Evolutionary conservation across 2,113 vertebrate species (phyloP).

Genomic region (Poeciliopsis turrubarensis): DNA sequence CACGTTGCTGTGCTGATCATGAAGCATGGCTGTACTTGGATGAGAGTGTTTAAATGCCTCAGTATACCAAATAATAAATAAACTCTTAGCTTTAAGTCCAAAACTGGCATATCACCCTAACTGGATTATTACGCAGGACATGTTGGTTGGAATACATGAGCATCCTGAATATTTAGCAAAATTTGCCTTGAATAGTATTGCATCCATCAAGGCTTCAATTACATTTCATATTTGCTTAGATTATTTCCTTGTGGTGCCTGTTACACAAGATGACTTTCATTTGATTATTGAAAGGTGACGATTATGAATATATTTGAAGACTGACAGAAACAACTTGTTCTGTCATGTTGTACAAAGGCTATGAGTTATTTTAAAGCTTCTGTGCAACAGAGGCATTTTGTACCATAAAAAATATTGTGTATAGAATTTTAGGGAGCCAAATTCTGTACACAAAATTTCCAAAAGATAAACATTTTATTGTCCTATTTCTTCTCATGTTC

Average conservation of each 20-base stretch:
- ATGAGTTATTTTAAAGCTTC: too few species aligned
- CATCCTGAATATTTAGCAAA: slow-evolving; percentile 35
- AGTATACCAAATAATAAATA: slow-evolving; percentile 44
- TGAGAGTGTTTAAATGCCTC: slow-evolving; percentile 38
- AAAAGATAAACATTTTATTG: not conserved
- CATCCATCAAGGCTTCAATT: slow-evolving; percentile 30
- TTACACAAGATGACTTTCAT: slow-evolving; percentile 12
- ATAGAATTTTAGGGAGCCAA: not conserved
- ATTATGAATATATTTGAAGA: slow-evolving; percentile 7
- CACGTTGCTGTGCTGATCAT: slow-evolving; percentile 31
- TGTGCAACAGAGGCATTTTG: too few species aligned
- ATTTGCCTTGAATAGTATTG: slow-evolving; percentile 39
- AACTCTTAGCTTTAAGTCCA: slow-evolving; percentile 12
- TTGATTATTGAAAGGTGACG: slow-evolving; percentile 21
- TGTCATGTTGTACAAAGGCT: too few species aligned
- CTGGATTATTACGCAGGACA: slow-evolving; percentile 39
- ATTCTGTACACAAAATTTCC: not conserved
- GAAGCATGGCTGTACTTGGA: slow-evolving; percentile 48
- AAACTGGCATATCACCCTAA: slow-evolving; percentile 38
- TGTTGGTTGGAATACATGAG: slow-evolving; percentile 35
- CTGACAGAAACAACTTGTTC: not conserved
- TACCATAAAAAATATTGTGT: not conserved
- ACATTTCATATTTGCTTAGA: slow-evolving; percentile 36
- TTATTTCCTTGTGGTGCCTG: slow-evolving; percentile 17
- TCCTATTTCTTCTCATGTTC: not conserved